These are phyloP conservation scores for Artemia sinica DNA, from an alignment of 2,888 invertebrate species.

Conservation along the genomic window DNA sequence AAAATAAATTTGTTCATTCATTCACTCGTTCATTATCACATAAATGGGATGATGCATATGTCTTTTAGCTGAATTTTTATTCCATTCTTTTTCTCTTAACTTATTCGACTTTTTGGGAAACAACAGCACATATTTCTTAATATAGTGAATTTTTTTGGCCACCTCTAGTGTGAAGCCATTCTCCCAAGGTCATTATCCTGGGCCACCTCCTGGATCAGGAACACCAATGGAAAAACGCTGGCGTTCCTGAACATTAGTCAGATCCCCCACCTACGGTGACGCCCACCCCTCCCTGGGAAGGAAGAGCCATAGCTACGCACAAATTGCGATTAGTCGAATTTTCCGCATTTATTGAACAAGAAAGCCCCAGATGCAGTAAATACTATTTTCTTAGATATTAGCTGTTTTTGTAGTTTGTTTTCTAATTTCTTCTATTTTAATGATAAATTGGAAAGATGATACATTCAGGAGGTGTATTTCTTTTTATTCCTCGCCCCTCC, in stretches of 20 bases:
- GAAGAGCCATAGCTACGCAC: conserved; percentile 87
- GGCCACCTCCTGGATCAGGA: conserved; percentile 21
- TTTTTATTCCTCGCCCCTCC: no score
- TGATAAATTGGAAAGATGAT: no score
- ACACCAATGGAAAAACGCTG: conserved; percentile 55
- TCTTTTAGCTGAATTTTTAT: conserved; percentile 11
- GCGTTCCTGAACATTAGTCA: conserved; percentile 41
- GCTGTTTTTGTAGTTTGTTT: no score
- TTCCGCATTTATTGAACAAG: conserved; percentile 93
- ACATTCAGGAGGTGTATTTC: no score
- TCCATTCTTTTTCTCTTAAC: conserved; percentile 16
- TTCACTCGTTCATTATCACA: no score
- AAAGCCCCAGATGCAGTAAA: conserved; percentile 79
- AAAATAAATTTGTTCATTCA: no score
- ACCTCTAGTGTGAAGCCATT: conserved; percentile 84
- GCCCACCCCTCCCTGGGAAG: conserved; percentile 54
- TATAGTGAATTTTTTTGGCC: conserved; percentile 29
- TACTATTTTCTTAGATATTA: conserved; percentile 25
- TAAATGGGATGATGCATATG: no score
- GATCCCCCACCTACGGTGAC: conserved; percentile 28
- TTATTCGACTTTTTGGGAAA: not conserved
- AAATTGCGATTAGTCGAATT: conserved; percentile 92
- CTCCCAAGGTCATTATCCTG: conserved; percentile 58
- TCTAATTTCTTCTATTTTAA: no score
- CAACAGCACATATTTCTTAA: no score